Evolutionary conservation across 2,888 invertebrate species (phyloP).

Genomic region (Glaucopsyche alexis): DNA sequence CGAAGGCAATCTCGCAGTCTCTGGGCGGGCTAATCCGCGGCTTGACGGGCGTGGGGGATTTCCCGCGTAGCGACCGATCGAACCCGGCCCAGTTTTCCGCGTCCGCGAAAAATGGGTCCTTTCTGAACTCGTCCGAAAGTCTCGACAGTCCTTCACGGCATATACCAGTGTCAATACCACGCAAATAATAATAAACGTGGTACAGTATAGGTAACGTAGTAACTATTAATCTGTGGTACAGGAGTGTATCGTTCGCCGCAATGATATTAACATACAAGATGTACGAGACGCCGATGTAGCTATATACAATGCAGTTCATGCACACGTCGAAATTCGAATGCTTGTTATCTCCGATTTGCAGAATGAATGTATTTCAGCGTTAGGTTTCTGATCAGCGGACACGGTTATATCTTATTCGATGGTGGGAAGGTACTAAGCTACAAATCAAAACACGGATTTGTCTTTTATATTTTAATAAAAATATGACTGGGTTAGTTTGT

Average conservation of each 20-base stretch:
- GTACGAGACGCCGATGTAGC: conserved; percentile 58
- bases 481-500: conserved; percentile 66
- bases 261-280: conserved; percentile 45
- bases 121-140: conserved; percentile 73
- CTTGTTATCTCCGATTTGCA: conserved; percentile 36
- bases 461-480: conserved; percentile 77
- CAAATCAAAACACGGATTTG: conserved; percentile 76
- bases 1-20: conserved; percentile 85
- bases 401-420: conserved; percentile 37
- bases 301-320: conserved; percentile 76
- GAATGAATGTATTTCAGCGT: conserved; percentile 27
- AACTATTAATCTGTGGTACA: no score
- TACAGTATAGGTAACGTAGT: no score
- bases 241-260: conserved; percentile 68
- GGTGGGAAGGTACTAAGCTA: conserved; percentile 71
- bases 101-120: conserved; percentile 76
- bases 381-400: conserved; percentile 8
- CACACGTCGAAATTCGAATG: conserved; percentile 53
- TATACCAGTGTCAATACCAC: conserved; percentile 68
- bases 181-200: conserved; percentile 37
- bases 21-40: conserved; percentile 84
- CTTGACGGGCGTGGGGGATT: conserved; percentile 86
- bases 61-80: conserved; percentile 80
- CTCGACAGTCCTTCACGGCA: conserved; percentile 73
- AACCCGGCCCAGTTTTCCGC: conserved; percentile 76